Base-by-base conservation (phyloP, 2,797 vertebrate species). In the Sebastiscus tertius region DNA sequence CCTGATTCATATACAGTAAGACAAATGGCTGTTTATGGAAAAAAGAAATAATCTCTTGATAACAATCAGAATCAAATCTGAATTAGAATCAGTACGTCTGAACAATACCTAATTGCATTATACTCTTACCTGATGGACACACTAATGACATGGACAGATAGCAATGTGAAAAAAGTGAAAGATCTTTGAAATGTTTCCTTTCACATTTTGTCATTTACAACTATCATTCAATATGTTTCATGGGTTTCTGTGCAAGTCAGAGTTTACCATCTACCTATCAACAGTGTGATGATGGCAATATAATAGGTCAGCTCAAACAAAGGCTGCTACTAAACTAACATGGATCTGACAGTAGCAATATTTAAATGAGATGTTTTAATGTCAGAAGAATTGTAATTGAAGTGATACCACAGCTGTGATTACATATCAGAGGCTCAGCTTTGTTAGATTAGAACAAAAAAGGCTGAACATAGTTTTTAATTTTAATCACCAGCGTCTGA, bases 401-500 rank as follows among this genome's bases (percentile, higher is more conserved):
- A 91, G 84, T 66, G 78, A 89, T 85, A 88, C 56, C 83, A 84
- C 79, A 66, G 78, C 81, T 91, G 85, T 94, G 95, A 95, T 95
- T 94, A 94, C 80, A 88, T 87, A 89, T 90, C 84, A 93, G 87
- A 85, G 80, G 76, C 79, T 77, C 56, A 58, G 84, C 90, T 88
- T 49, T 85, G 78, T 76, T 22, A 90, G 91, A 94, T 92, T 87
- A 90, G 78, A 90, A 91, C 79, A 90, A 89, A 93, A 90, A 89
- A 83, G 80, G 81, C 88, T 84, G 85, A 88, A 77, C 72, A 72
- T 54, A 59, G 77, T 79, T 89, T 87, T 84, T 83, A 70, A 79
- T 93, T 94, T 93, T 95, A 95, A 96, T 96, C 90, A 95, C 83
- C 83, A 77, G 77, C 65, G 71, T 88, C 88, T 86, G 83, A 82